Conservation (phyloP, 2,113 vertebrate species). For the Sapayoa aenigma region DNA sequence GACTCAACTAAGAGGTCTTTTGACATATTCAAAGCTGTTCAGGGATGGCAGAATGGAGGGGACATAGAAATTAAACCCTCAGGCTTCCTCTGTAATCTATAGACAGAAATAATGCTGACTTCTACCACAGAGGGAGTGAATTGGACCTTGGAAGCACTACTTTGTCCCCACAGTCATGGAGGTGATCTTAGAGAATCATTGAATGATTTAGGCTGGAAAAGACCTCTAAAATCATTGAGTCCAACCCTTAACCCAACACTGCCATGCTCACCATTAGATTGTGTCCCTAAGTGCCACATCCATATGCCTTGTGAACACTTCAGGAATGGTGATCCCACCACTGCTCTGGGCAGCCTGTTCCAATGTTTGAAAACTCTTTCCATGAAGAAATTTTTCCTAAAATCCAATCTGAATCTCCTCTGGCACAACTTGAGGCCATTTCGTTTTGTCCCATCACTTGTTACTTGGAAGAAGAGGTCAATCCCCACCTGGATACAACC, state of each 20-base stretch:
- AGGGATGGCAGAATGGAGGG: background rate
- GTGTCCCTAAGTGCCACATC: background rate
- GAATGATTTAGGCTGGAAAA: background rate
- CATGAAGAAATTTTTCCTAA: background rate
- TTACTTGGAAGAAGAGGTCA: fast-evolving
- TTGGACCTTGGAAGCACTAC: background rate
- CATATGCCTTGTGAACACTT: background rate
- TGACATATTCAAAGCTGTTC: background rate
- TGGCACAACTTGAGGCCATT: background rate
- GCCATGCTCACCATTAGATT: fast-evolving
- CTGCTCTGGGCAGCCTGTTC: background rate
- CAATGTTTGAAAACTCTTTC: background rate
- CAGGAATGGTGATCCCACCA: background rate
- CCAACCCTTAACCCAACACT: background rate
- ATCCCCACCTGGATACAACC: background rate
- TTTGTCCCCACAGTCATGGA: background rate
- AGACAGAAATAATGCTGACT: background rate
- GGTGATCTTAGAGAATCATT: background rate
- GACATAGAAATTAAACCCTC: background rate
- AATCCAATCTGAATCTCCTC: background rate
- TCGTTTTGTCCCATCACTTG: background rate
- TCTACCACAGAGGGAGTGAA: background rate
- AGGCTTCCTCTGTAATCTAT: background rate
- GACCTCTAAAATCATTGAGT: background rate
- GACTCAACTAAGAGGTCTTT: background rate